phyloP scores from a whole-genome alignment of 2,797 vertebrate genomes.

The Enteromius radiatus region DNA sequence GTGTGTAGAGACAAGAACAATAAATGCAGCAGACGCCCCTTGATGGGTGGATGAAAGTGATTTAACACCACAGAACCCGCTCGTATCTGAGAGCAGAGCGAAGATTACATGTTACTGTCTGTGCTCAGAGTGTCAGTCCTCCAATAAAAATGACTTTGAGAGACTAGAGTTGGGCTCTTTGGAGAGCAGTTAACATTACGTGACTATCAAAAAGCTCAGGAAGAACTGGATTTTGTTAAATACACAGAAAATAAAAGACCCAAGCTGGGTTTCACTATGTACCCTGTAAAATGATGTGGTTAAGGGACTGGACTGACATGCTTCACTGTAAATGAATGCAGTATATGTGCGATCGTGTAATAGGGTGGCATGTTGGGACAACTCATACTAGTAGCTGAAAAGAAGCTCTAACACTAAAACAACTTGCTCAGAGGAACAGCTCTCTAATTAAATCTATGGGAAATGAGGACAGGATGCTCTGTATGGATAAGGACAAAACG shows the following conservation, averaged over 20 bases:
- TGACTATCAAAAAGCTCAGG: not conserved
- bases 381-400: not conserved
- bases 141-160: constrained; percentile 12
- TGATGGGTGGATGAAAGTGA: not conserved
- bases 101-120: not conserved
- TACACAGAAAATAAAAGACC: constrained; percentile 9
- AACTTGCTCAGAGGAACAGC: not conserved
- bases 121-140: not conserved
- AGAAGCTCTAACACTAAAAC: not conserved
- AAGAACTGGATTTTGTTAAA: not conserved
- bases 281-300: not conserved
- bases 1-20: constrained; percentile 11
- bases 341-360: not conserved
- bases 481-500: not conserved
- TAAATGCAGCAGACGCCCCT: not conserved
- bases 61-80: constrained; percentile 22
- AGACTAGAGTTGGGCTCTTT: not conserved
- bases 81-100: not conserved
- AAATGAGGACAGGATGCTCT: not conserved
- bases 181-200: not conserved
- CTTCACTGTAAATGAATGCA: constrained; percentile 2
- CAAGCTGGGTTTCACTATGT: not conserved
- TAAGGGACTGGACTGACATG: not conserved
- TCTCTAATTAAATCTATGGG: not conserved
- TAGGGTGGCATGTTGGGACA: not conserved